A percentile compares a stretch with the other conserved stretches of the same genome.
Evolutionary conservation across 2,797 vertebrate genomes (phyloP).

Genomic region (Varecia variegata): DNA sequence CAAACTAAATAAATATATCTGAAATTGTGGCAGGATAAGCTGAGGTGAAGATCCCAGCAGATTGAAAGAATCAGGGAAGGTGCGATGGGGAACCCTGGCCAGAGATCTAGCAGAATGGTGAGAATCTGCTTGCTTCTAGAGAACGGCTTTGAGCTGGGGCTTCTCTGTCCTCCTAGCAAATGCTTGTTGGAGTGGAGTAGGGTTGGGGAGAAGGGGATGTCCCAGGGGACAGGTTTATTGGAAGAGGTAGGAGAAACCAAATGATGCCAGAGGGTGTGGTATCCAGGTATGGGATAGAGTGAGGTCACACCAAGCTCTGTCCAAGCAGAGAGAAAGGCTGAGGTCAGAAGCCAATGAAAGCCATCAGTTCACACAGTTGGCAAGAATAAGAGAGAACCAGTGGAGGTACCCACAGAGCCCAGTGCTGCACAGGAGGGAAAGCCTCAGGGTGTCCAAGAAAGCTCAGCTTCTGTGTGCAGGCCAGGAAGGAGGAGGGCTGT

Average conservation of each 20-base stretch:
- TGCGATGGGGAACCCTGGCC: rapidly evolving
- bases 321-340: neutral
- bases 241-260: neutral
- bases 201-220: too few species aligned
- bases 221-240: neutral
- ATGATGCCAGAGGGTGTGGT: neutral
- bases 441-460: neutral
- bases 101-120: neutral
- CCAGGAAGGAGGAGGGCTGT: neutral
- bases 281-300: neutral
- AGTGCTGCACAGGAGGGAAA: too few species aligned
- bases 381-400: neutral
- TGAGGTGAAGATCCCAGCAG: neutral
- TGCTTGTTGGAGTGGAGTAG: rapidly evolving
- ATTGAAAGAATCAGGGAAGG: neutral
- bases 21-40: neutral
- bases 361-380: neutral
- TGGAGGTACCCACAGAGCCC: neutral
- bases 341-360: neutral
- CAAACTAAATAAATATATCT: neutral
- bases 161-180: neutral
- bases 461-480: neutral
- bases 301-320: neutral
- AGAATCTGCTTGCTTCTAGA: neutral
- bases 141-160: neutral